A percentile compares a stretch with the other conserved stretches of the same genome.
These are phyloP conservation scores for Acrobasis consociella DNA, from an alignment of 2,888 invertebrate genomes.

Conservation along the genomic window DNA sequence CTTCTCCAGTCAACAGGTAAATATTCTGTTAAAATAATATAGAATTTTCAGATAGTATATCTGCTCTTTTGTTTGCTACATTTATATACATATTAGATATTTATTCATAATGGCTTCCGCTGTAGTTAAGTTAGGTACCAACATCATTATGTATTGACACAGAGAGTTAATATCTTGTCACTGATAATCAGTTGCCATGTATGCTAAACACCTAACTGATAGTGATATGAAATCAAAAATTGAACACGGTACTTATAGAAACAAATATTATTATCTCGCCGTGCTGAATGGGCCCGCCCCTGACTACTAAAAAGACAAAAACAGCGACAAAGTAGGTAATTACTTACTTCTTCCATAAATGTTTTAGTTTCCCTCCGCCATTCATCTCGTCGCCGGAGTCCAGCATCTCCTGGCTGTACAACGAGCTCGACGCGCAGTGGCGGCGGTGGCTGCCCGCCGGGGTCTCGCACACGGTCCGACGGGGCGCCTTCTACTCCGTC, in stretches of 20 bases:
- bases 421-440: conserved; percentile 95
- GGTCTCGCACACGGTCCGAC: conserved; percentile 92
- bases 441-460: conserved; percentile 94
- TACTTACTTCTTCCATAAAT: background rate
- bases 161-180: no score
- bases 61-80: conserved; percentile 1
- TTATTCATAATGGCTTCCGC: background rate
- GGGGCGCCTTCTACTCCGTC: conserved; percentile 96
- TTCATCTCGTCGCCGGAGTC: conserved; percentile 91
- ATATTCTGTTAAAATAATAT: conserved; percentile 9
- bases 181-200: no score
- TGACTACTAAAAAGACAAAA: background rate
- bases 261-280: no score
- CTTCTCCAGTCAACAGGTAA: conserved; percentile 96
- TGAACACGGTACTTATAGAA: no score
- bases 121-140: background rate
- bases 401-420: conserved; percentile 95
- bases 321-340: background rate
- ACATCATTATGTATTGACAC: no score
- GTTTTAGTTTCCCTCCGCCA: conserved; percentile 92
- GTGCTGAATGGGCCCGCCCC: no score
- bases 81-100: background rate
- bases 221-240: no score
- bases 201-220: no score
- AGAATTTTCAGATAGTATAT: background rate